phyloP scores from a whole-genome alignment of 1,140 invertebrate genomes.

The Myzus persicae region DNA sequence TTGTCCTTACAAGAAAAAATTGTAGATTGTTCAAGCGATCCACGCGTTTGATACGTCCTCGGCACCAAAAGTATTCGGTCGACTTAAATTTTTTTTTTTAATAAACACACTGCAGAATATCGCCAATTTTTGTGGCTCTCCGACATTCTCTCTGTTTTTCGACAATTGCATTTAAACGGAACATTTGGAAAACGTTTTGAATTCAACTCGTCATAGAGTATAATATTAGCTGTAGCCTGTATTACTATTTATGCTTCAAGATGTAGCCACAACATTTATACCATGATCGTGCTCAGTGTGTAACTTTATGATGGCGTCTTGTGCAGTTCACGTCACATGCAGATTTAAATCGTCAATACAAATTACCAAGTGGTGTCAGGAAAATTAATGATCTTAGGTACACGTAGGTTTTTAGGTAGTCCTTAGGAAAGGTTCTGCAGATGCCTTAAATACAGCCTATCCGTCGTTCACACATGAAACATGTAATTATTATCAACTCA shows the following conservation, averaged over 20 bases:
- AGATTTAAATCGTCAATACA: neutral
- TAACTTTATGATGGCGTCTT: too few species aligned
- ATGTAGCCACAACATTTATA: neutral
- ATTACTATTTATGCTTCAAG: neutral
- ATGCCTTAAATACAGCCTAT: neutral
- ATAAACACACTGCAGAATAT: accelerated
- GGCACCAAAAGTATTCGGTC: neutral
- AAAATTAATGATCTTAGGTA: too few species aligned
- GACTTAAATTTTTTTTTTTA: neutral
- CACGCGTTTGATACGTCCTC: neutral
- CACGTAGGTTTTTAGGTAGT: neutral
- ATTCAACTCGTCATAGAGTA: too few species aligned
- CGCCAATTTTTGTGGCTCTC: too few species aligned
- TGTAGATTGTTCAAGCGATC: neutral
- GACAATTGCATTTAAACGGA: neutral
- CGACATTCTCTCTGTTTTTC: neutral
- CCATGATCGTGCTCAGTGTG: too few species aligned
- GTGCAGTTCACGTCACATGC: neutral
- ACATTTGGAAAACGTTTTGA: neutral
- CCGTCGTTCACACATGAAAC: neutral
- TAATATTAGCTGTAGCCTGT: neutral
- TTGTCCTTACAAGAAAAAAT: too few species aligned
- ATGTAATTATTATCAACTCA: neutral
- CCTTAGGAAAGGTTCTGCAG: neutral
- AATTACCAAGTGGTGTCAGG: neutral